Evolutionary conservation across 1,140 invertebrate genomes (phyloP).

Genomic region (Drosophila arizonae): DNA sequence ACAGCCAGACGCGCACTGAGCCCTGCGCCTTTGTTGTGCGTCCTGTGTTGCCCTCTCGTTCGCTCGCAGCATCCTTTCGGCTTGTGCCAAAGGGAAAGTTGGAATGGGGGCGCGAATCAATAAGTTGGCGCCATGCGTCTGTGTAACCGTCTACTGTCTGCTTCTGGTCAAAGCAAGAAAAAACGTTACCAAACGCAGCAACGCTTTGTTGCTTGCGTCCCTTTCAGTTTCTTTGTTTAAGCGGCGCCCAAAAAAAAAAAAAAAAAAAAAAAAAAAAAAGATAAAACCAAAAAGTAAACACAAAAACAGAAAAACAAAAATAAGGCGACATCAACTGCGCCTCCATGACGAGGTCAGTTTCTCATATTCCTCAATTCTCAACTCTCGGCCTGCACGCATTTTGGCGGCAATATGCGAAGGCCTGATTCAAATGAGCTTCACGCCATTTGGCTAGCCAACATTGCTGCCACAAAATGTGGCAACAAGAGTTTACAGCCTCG

Average conservation of each 20-base stretch:
- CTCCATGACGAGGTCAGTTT: conserved; percentile 57
- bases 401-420: conserved; percentile 1
- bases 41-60: conserved; percentile 24
- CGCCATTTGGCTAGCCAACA: conserved; percentile 27
- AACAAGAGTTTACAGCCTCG: conserved; percentile 21
- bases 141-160: conserved; percentile 76
- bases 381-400: background rate
- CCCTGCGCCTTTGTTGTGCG: conserved; percentile 43
- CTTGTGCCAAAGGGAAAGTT: conserved; percentile 29
- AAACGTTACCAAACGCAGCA: conserved; percentile 59
- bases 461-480: conserved; percentile 55
- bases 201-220: conserved; percentile 49
- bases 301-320: background rate
- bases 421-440: conserved; percentile 30
- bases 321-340: conserved; percentile 20
- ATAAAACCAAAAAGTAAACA: background rate
- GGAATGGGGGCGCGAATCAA: conserved; percentile 63
- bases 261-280: no score
- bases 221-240: conserved; percentile 69
- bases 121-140: conserved; percentile 80
- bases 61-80: conserved; percentile 60
- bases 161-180: conserved; percentile 66
- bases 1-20: conserved; percentile 78
- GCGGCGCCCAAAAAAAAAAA: conserved; percentile 15
- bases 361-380: background rate